These are phyloP conservation scores for Sakesphorus luctuosus DNA, from an alignment of 2,113 vertebrate species.

Conservation along the genomic window DNA sequence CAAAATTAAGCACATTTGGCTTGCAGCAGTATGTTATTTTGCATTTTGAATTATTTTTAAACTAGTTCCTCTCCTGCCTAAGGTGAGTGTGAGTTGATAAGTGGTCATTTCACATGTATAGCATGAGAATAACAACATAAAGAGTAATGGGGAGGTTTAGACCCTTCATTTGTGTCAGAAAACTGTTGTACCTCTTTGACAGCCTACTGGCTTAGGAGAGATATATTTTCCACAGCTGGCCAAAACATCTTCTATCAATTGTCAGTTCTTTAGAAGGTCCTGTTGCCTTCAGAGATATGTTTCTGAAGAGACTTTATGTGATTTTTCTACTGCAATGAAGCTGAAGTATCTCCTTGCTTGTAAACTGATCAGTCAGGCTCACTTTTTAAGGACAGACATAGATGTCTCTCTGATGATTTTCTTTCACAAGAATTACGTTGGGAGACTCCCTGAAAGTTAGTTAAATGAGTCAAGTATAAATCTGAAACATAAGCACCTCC, in stretches of 20 bases:
- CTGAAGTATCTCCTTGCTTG: not conserved
- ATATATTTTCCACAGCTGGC: not conserved
- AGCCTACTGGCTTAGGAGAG: not conserved
- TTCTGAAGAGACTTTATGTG: not conserved
- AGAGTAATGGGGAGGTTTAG: not conserved
- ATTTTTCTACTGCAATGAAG: not conserved
- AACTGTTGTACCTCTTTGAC: not conserved
- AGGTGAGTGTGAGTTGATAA: not conserved
- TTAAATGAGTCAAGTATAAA: not conserved
- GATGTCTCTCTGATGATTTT: not conserved
- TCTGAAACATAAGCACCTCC: not conserved
- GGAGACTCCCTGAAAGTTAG: conserved; percentile 1
- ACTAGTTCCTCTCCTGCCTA: not conserved
- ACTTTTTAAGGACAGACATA: not conserved
- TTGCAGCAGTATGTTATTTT: not conserved
- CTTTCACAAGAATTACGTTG: not conserved
- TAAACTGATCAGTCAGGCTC: not conserved
- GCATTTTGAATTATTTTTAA: not conserved
- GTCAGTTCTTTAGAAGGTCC: not conserved
- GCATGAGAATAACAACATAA: not conserved
- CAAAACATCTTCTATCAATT: not conserved
- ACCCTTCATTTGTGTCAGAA: not conserved
- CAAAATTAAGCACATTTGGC: not conserved
- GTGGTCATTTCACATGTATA: not conserved
- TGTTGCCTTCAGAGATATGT: not conserved